These are phyloP conservation scores for Acanthochromis polyacanthus DNA, from an alignment of 2,113 vertebrate species.

Conservation along the genomic window DNA sequence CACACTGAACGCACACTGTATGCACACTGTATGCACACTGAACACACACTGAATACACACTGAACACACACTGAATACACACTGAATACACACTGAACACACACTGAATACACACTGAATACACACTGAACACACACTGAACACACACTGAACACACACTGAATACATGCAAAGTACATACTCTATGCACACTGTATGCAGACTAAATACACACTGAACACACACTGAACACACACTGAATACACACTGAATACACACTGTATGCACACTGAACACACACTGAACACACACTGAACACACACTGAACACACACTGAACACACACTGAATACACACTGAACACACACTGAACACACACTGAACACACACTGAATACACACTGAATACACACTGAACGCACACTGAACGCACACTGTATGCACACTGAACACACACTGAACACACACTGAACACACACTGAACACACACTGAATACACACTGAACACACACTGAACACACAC, in stretches of 20 bases:
- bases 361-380: constrained; percentile 25
- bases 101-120: constrained; percentile 17
- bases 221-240: constrained; percentile 23
- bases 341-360: too few species aligned
- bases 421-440: constrained; percentile 30
- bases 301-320: constrained; percentile 30
- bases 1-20: constrained; percentile 27
- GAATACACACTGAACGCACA: constrained; percentile 28
- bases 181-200: constrained; percentile 19
- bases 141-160: constrained; percentile 16
- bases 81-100: constrained; percentile 27
- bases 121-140: constrained; percentile 26
- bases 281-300: constrained; percentile 12
- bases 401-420: constrained; percentile 11
- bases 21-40: constrained; percentile 11
- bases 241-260: constrained; percentile 25
- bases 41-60: constrained; percentile 27
- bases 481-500: constrained; percentile 27
- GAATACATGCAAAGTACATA: too few species aligned
- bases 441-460: too few species aligned
- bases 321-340: constrained; percentile 17
- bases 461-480: constrained; percentile 12
- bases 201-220: constrained; percentile 18
- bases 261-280: constrained; percentile 27
- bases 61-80: too few species aligned